Conservation (phyloP, 2,888 invertebrate species). For the Rhagonycha fulva region DNA sequence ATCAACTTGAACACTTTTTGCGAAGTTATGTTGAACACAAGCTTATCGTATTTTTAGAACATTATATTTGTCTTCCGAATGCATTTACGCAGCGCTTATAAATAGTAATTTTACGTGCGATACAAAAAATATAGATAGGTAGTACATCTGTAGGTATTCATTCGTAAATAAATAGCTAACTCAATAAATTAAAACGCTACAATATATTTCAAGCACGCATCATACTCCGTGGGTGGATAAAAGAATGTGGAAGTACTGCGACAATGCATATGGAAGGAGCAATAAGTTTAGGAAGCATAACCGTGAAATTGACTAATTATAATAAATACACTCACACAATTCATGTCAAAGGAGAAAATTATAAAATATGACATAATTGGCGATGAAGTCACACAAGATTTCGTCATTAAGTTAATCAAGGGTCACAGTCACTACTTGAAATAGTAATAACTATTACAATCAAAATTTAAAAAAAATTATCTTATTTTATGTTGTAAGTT, state of each 20-base stretch:
- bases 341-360: neutral
- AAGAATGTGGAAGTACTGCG: neutral
- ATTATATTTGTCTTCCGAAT: constrained; percentile 45
- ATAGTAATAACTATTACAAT: neutral
- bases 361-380: constrained; percentile 3
- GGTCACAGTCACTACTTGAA: neutral
- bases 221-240: neutral
- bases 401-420: constrained; percentile 5
- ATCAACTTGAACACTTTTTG: constrained; percentile 17
- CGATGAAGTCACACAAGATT: constrained; percentile 7
- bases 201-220: neutral
- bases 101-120: constrained; percentile 38
- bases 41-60: constrained; percentile 45
- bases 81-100: constrained; percentile 40
- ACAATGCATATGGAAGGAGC: neutral
- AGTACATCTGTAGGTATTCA: neutral
- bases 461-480: neutral
- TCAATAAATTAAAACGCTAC: neutral
- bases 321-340: constrained; percentile 1
- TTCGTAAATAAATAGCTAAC: neutral
- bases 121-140: constrained; percentile 2
- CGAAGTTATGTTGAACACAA: constrained; percentile 22
- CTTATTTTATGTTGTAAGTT: neutral
- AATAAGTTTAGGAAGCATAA: neutral
- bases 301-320: neutral